Conservation (phyloP, 2,888 invertebrate species). For the Bombyx huttoni region DNA sequence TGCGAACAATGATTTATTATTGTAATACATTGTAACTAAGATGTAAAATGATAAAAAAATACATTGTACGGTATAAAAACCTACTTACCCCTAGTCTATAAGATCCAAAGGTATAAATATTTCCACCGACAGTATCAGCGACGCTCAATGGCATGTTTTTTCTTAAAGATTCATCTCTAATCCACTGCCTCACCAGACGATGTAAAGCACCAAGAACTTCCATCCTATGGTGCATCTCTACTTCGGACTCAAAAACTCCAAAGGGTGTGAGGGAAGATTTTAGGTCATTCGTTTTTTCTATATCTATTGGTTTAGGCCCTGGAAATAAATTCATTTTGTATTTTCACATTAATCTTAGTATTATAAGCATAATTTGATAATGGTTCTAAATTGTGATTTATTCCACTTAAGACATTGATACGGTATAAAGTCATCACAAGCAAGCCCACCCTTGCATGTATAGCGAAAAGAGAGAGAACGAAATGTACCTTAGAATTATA, state of each 20-base stretch:
- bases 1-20: constrained; percentile 18
- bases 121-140: constrained; percentile 94
- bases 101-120: constrained; percentile 99
- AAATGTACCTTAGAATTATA: too few species aligned
- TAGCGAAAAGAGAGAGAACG: too few species aligned
- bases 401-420: too few species aligned
- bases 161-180: constrained; percentile 87
- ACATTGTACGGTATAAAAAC: background rate
- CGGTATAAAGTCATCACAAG: too few species aligned
- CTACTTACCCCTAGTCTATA: constrained; percentile 87
- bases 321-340: constrained; percentile 15
- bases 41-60: too few species aligned
- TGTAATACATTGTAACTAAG: too few species aligned
- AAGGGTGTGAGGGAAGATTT: constrained; percentile 84
- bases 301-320: constrained; percentile 83
- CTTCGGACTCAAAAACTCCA: constrained; percentile 92
- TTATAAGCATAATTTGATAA: background rate
- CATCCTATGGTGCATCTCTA: constrained; percentile 92
- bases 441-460: too few species aligned
- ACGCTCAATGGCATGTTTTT: constrained; percentile 94
- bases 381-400: too few species aligned
- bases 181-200: constrained; percentile 94
- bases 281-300: constrained; percentile 82
- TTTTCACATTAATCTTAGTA: background rate
- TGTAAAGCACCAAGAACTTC: constrained; percentile 89